phyloP scores from a whole-genome alignment of 2,113 vertebrate genomes.

The Oxyruncus cristatus region DNA sequence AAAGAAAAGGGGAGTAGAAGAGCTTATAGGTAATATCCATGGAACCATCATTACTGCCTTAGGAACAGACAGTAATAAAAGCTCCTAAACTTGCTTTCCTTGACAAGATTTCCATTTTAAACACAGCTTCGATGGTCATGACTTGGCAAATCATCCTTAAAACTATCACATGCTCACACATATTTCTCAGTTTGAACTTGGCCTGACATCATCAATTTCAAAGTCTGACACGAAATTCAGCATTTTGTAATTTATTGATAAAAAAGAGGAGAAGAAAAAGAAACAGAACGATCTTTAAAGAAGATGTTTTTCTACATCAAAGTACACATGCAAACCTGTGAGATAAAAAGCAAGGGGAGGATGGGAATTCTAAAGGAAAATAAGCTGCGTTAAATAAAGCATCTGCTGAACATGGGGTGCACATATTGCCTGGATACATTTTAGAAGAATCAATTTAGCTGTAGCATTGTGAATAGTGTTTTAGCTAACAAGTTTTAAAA shows the following conservation, averaged over 20 bases:
- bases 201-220: background rate
- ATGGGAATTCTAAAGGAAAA: background rate
- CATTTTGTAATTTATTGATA: background rate
- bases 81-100: constrained; percentile 26
- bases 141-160: background rate
- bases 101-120: constrained; percentile 48
- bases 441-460: background rate
- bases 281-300: background rate
- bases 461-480: background rate
- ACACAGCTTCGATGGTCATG: background rate
- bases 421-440: background rate
- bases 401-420: background rate
- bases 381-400: background rate
- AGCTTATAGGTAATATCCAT: background rate
- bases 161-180: background rate
- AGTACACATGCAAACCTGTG: background rate
- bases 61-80: constrained; percentile 43
- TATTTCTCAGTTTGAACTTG: background rate
- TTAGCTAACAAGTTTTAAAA: background rate
- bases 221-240: background rate
- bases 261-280: background rate
- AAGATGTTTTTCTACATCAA: background rate
- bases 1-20: constrained; percentile 12
- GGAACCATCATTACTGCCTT: constrained; percentile 6
- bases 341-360: background rate